Evolutionary conservation across 2,797 vertebrate species (phyloP).

Genomic region (Emydoidea blandingii): DNA sequence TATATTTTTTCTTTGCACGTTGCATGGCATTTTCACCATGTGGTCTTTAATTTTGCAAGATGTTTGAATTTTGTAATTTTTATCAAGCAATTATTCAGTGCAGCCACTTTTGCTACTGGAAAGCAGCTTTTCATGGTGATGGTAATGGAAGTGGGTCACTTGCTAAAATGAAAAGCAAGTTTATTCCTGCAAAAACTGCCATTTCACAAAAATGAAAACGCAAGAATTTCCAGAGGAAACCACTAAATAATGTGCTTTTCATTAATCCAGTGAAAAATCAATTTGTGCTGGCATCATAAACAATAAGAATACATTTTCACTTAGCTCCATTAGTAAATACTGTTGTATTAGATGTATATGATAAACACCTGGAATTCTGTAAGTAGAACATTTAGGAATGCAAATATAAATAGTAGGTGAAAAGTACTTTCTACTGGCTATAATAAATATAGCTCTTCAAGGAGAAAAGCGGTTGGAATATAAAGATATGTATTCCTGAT

Average conservation of each 20-base stretch:
- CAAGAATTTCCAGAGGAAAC: constrained; percentile 2
- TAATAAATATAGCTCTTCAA: background rate
- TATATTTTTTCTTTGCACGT: background rate
- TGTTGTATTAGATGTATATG: background rate
- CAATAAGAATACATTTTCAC: background rate
- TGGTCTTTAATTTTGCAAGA: background rate
- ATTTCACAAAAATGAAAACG: background rate
- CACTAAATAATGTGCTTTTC: background rate
- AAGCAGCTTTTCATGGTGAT: background rate
- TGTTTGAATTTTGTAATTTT: background rate
- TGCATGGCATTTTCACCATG: background rate
- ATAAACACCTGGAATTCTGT: background rate
- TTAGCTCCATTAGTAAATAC: background rate
- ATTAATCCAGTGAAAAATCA: background rate
- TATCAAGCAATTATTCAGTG: background rate
- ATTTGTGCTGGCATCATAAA: background rate
- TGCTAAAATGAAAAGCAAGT: background rate
- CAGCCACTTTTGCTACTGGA: background rate
- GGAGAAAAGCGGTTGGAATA: background rate
- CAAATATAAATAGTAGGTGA: background rate
- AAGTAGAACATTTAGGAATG: background rate
- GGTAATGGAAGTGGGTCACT: background rate
- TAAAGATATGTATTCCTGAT: background rate
- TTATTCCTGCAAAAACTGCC: background rate
- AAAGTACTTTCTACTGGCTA: background rate